Base-by-base conservation (phyloP, 2,888 invertebrate species). In the Cotesia congregata region DNA sequence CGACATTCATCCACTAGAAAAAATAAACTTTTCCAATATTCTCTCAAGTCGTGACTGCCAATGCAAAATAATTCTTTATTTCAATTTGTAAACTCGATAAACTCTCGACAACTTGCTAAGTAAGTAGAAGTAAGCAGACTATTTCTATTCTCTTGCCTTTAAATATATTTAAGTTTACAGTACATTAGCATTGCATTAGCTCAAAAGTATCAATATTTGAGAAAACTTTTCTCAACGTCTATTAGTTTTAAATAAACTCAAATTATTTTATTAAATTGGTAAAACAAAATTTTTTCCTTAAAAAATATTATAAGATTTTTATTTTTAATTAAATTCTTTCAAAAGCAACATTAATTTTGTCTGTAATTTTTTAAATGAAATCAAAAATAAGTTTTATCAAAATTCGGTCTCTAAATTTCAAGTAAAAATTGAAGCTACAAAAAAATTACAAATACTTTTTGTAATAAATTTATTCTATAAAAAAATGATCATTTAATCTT, bases 11-110 rank as follows among this genome's bases (percentile, higher is more conserved):
- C 30, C 71, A 40, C 9, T 41, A 17, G 72, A 62, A 41, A 41
- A 72, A 38, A 39, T 30, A 72, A 72, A 72, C 65, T 72, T 72
- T 72, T 64, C 50, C 50, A 72, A 72, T 72, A 72, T 72, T 64
- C 65, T 65, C 41, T n/a, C 59, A 70, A 15, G 7, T 38, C 15
- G 59, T 40, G 9, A 5, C 38, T 38, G 71, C 62, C 15, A 17
- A 62, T 62, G 62, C 62, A 6, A 62, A 62, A 62, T 50, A 12
- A 62, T 62, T 20, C 62, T 62, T 17, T 2, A 3, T 62, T 62
- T 62, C 62, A 62, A 62, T 62, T 62, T 62, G 20, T 62, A 62
- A 15, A 15, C 62, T 12, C 12, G 12, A 7, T 50, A 62, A 62
- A 62, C 20, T 17, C 20, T 62, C 20, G 15, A 62, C 62, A 62